phyloP scores from a whole-genome alignment of 1,140 invertebrate species.

The Pissodes strobi region DNA sequence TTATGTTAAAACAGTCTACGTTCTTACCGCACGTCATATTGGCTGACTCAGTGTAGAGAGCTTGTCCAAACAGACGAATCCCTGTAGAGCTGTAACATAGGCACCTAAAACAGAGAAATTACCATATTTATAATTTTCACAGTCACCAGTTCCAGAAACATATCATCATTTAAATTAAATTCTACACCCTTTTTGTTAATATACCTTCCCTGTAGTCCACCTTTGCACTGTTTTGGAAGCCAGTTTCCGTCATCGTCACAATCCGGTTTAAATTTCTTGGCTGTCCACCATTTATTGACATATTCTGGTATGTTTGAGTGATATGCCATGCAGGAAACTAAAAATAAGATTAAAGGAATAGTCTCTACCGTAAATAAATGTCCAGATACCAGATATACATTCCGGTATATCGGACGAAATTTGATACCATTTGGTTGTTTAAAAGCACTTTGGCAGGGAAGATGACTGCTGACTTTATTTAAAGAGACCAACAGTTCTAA shows the following conservation, averaged over 20 bases:
- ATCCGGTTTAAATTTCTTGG: conserved; percentile 52
- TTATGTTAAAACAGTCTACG: not conserved
- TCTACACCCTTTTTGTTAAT: too few species aligned
- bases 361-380: too few species aligned
- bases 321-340: conserved; percentile 37
- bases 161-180: too few species aligned
- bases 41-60: conserved; percentile 17
- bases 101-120: conserved; percentile 36
- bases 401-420: too few species aligned
- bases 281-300: conserved; percentile 23
- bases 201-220: conserved; percentile 61
- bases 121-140: too few species aligned
- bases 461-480: too few species aligned
- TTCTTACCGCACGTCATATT: conserved; percentile 40
- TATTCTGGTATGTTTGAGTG: conserved; percentile 29
- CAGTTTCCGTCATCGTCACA: conserved; percentile 61
- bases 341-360: conserved; percentile 2
- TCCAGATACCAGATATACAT: too few species aligned
- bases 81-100: conserved; percentile 34
- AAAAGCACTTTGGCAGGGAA: too few species aligned
- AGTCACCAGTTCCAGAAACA: too few species aligned
- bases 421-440: too few species aligned
- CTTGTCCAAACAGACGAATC: conserved; percentile 32
- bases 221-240: conserved; percentile 64
- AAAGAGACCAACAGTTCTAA: too few species aligned